Evolutionary conservation across 2,113 vertebrate genomes (phyloP).

Genomic region (Pavo muticus): DNA sequence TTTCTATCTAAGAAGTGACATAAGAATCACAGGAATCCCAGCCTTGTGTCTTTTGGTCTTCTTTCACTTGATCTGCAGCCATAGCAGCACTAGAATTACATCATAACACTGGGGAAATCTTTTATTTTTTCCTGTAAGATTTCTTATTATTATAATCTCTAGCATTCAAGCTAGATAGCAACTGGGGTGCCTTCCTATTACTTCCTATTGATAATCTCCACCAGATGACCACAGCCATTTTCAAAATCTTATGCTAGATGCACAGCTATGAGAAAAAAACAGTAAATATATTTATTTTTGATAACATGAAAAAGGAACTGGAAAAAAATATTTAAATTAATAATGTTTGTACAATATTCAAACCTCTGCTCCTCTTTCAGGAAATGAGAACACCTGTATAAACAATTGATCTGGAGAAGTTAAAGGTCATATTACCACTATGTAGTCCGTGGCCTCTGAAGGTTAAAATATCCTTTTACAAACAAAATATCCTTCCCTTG

Average conservation of each 20-base stretch:
- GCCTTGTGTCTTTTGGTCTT: background rate
- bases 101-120: background rate
- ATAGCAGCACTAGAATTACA: background rate
- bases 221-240: background rate
- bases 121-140: background rate
- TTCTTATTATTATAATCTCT: background rate
- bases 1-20: background rate
- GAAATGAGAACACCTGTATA: slow-evolving; percentile 70
- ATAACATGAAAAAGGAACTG: background rate
- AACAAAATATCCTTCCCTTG: slow-evolving; percentile 61
- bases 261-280: background rate
- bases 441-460: slow-evolving; percentile 32
- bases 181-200: background rate
- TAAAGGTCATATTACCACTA: slow-evolving; percentile 63
- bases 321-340: slow-evolving; percentile 65
- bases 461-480: slow-evolving; percentile 70
- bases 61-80: background rate
- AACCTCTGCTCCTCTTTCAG: slow-evolving; percentile 67
- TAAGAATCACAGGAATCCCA: background rate
- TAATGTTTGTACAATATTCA: slow-evolving; percentile 57
- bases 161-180: background rate
- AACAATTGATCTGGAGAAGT: slow-evolving; percentile 65
- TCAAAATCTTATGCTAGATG: background rate
- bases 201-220: background rate
- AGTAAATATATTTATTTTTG: background rate